A percentile compares a stretch with the other conserved stretches of the same genome.
Conservation (phyloP, 2,797 vertebrate species). For the Diceros bicornis region DNA sequence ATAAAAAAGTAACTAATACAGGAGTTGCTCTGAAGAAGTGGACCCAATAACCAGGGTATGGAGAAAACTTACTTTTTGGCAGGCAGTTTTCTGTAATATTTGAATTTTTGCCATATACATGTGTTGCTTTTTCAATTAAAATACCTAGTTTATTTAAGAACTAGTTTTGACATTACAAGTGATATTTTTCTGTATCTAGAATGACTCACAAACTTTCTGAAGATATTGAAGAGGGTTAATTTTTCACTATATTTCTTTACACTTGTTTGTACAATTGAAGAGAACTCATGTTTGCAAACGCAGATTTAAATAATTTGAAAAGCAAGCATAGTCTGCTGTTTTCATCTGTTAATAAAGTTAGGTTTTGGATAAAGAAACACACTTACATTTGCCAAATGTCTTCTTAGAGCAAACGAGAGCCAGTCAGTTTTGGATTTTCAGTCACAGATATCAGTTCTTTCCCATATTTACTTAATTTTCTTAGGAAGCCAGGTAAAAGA, state of each 20-base stretch:
- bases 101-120: background rate
- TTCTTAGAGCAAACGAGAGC: background rate
- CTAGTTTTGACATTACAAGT: background rate
- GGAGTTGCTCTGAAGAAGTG: background rate
- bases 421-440: background rate
- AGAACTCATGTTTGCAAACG: slow-evolving; percentile 49
- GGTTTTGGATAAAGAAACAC: background rate
- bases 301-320: slow-evolving; percentile 52
- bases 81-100: background rate
- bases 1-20: background rate
- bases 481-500: slow-evolving; percentile 8
- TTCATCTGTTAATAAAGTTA: slow-evolving; percentile 38
- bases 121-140: slow-evolving; percentile 26
- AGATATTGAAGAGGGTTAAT: slow-evolving; percentile 12
- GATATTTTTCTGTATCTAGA: background rate
- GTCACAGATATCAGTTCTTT: background rate
- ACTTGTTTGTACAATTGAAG: slow-evolving; percentile 30
- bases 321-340: background rate
- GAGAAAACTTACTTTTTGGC: background rate
- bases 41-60: background rate
- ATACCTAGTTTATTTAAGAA: background rate
- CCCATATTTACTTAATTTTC: background rate
- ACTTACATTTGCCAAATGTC: background rate
- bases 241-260: background rate
- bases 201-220: background rate